Base-by-base conservation (phyloP, 2,113 vertebrate species). In the Misgurnus anguillicaudatus region DNA sequence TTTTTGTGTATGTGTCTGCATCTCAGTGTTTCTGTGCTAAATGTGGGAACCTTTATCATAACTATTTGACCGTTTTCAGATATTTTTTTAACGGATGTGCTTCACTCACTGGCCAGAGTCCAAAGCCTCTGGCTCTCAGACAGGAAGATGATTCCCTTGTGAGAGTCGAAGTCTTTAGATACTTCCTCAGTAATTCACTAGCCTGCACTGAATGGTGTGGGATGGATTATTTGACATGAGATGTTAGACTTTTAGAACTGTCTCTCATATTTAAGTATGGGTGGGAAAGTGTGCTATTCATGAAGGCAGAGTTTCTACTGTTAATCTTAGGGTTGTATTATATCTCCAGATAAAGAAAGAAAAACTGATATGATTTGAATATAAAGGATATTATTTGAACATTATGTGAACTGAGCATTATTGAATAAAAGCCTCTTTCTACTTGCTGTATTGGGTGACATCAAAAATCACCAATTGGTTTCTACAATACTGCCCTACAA, bases 1-100 rank as follows among this genome's bases (percentile, higher is more conserved):
- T n/a, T n/a, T n/a, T 31, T 21, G 24, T 76, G 57, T 45, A 45
- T 38, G 39, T 73, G 58, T 62, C 47, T 75, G 66, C 73, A 42
- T 81, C 67, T 55, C 74, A 61, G 42, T 48, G 47, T 60, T 42
- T 60, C n/a, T 74, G 14, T 61, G 38, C 19, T 47, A 9, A 41
- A 68, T 70, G n/a, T 70, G 47, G 48, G 41, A 64, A 55, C 64
- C 86, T 71, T 79, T 78, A 80, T 75, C 85, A 87, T 82, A 69
- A 85, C 47, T 14, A 66, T 80, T 78, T 85, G 78, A 83, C 82
- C 19, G 67, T 84, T 80, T 61, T 84, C 72, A 51, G 72, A 48
- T 5, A 55, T 39, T 68, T 31, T 66, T 21, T 57, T 13, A 58
- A 78, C 53, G 14, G 60, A 81, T 58, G 77, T 62, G 39, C 41